phyloP scores from a whole-genome alignment of 1,140 invertebrate species.

The Stegodyphus mimosarum region DNA sequence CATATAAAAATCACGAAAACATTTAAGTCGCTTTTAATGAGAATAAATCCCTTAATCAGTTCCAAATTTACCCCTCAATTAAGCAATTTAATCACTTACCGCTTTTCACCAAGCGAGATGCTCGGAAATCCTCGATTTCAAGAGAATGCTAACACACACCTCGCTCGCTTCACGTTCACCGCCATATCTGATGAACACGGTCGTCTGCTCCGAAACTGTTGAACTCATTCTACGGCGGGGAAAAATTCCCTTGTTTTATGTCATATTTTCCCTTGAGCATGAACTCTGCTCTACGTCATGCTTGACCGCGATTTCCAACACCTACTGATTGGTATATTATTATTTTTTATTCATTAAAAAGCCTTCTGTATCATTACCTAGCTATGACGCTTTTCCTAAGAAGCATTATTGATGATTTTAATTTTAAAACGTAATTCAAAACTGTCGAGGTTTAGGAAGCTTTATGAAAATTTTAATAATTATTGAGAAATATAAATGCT shows the following conservation, averaged over 20 bases:
- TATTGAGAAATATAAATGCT: no score
- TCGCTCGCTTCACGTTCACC: conserved; percentile 29
- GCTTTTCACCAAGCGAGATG: conserved; percentile 25
- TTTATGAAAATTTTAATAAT: no score
- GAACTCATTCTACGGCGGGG: conserved; percentile 18
- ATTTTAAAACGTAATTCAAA: no score
- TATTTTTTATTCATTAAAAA: no score
- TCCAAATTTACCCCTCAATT: not conserved
- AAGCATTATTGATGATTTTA: no score
- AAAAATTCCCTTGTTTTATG: not conserved
- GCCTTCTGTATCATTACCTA: no score
- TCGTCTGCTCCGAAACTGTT: conserved; percentile 26
- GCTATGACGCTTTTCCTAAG: no score
- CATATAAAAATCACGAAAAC: no score
- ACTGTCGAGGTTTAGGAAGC: no score
- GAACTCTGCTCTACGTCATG: conserved; percentile 6
- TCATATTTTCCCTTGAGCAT: not conserved
- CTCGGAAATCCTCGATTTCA: not conserved
- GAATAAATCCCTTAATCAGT: no score
- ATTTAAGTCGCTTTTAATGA: no score
- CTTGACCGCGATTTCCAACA: conserved; percentile 40
- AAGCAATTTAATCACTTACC: conserved; percentile 3
- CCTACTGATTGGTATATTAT: not conserved
- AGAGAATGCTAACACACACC: conserved; percentile 13
- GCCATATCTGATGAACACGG: conserved; percentile 31